Percentiles rank a stretch among this genome's conserved stretches.
These are phyloP conservation scores for Phylloscopus trochilus DNA, from an alignment of 2,113 vertebrate species.

Conservation along the genomic window DNA sequence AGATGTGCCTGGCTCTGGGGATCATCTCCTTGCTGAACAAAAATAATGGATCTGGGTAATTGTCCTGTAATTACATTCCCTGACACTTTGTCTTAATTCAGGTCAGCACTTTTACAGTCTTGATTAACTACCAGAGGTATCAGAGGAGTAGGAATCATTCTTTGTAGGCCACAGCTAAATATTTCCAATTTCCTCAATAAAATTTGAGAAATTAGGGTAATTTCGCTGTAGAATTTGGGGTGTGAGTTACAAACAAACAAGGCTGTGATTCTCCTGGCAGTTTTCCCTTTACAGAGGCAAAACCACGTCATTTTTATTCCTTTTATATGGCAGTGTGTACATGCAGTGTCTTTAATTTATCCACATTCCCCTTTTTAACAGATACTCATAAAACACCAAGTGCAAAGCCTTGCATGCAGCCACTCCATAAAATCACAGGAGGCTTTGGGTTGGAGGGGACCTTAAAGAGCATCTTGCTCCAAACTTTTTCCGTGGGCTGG, in stretches of 20 bases:
- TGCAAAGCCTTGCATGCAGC: neutral
- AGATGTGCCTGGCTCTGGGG: neutral
- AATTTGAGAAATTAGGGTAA: neutral
- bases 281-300: neutral
- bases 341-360: too few relatives aligned
- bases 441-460: neutral
- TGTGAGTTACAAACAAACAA: neutral
- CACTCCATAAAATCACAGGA: neutral
- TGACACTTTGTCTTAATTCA: slow-evolving; percentile 17
- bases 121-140: slow-evolving; percentile 2
- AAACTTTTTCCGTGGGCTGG: neutral
- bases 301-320: fast-evolving
- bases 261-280: neutral
- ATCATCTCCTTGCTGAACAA: neutral
- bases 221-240: neutral
- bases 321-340: neutral
- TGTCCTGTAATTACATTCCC: slow-evolving; percentile 16
- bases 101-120: neutral
- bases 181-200: neutral
- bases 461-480: neutral
- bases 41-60: neutral
- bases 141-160: neutral
- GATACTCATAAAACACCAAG: fast-evolving
- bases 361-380: neutral
- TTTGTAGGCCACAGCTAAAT: neutral